Conservation (phyloP, 2,888 invertebrate genomes). For the Polietes domitor region DNA sequence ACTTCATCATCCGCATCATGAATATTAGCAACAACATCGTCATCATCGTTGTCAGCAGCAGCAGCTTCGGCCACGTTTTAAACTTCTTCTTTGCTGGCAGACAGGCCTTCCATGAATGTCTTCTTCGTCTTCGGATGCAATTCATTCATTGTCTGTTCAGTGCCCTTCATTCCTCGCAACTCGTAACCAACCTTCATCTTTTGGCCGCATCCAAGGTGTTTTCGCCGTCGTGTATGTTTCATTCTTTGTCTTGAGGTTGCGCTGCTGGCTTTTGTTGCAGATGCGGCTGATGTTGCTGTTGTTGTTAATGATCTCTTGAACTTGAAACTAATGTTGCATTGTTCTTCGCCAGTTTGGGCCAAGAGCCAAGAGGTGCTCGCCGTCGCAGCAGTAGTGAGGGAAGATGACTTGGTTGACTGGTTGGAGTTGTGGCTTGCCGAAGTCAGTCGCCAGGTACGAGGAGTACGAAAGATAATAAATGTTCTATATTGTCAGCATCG, state of each 20-base stretch:
- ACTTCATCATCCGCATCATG: constrained; percentile 18
- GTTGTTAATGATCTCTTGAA: constrained; percentile 71
- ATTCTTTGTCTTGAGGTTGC: constrained; percentile 36
- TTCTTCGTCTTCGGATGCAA: constrained; percentile 3
- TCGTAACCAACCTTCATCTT: not conserved
- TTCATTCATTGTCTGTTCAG: constrained; percentile 63
- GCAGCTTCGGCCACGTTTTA: constrained; percentile 5
- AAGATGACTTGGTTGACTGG: not conserved
- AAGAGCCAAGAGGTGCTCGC: not conserved
- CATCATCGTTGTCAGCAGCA: constrained; percentile 24
- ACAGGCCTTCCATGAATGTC: constrained; percentile 4
- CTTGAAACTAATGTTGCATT: constrained; percentile 76
- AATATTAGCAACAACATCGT: not conserved
- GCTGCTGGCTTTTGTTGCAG: not conserved
- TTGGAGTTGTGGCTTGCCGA: not conserved
- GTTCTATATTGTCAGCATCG: constrained; percentile 71
- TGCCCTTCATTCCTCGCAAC: not conserved
- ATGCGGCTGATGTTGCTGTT: constrained; percentile 10
- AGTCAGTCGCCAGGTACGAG: not conserved
- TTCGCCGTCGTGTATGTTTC: constrained; percentile 13
- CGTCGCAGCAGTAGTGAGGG: constrained; percentile 35
- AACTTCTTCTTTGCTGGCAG: constrained; percentile 4
- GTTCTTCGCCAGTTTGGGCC: constrained; percentile 59
- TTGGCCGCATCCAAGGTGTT: constrained; percentile 23
- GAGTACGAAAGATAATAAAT: constrained; percentile 70